Evolutionary conservation across 2,797 vertebrate genomes (phyloP).

Genomic region (Otolemur crassicaudatus): DNA sequence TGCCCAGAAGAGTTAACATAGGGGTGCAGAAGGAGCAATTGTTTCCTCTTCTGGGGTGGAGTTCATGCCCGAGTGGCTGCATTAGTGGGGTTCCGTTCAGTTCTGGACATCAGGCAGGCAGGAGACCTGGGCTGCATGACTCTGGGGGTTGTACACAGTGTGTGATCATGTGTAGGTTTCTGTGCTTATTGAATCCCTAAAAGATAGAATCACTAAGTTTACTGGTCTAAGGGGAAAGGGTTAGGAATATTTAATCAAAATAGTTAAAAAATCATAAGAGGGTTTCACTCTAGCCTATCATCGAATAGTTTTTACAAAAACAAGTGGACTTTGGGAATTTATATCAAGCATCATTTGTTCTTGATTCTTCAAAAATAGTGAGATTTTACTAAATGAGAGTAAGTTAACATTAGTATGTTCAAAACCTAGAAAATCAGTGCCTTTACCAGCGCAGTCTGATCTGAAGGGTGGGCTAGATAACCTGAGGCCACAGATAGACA

Average conservation of each 20-base stretch:
- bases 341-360: neutral
- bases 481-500: accelerated
- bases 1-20: accelerated
- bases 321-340: neutral
- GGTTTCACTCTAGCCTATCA: neutral
- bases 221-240: neutral
- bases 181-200: neutral
- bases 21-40: neutral
- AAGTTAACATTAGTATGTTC: accelerated
- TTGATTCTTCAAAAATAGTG: neutral
- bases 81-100: accelerated
- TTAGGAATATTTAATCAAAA: neutral
- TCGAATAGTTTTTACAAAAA: neutral
- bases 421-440: neutral
- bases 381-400: neutral
- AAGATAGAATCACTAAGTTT: neutral
- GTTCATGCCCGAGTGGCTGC: accelerated
- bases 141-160: accelerated
- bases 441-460: accelerated
- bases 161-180: neutral
- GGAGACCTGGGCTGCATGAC: accelerated
- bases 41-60: too few relatives aligned
- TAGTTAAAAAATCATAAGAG: neutral
- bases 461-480: too few relatives aligned
- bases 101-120: neutral